Base-by-base conservation (phyloP, 2,797 vertebrate species). In the Vultur gryphus region DNA sequence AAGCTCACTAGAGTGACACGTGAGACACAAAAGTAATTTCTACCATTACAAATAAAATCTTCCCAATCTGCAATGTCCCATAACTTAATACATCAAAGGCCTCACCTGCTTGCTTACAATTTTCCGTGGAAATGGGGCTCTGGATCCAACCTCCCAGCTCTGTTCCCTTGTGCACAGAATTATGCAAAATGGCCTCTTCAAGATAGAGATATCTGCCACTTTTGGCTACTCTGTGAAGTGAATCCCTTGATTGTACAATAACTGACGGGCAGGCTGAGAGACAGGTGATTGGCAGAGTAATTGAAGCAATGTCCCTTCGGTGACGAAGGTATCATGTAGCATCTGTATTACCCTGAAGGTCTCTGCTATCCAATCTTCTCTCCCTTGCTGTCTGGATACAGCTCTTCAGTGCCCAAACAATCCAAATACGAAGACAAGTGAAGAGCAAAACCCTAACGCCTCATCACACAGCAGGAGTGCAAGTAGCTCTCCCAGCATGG, bases 41-140 rank as follows among this genome's bases (percentile, higher is more conserved):
- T 89, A 96, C 89, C 95, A 87, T 91, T 95, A 93, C 70, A 93
- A 77, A 46, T 6, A 37, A 91, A 75, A 71, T 51, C 81, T 96
- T 89, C 94, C 87, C 84, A 73, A 52, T 78, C 89, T 95, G 89
- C 95, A 72, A 11, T 49, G 87, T 92, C 91, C 89, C 76, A 83
- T 44, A 89, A 96, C 89, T 88, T 29, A 89, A 93, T 37, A 43
- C 66, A 89, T 43, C 96, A 89, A 83, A 92, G 90, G 75, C 79
- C 82, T 90, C 72, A 59, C 78, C 85, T 73, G 52, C 49, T 76
- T 21, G 75, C 95, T 77, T 93, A 72, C 92, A 96, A 86, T 91
- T 70, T 95, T 91, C 94, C 96, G 93, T 65, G 77, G 94, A 96
- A 97, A 97, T 87, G 84, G 84, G 62, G 84, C 91, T 96, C 83